phyloP scores from a whole-genome alignment of 2,888 invertebrate species.

The Punctoribates punctum region DNA sequence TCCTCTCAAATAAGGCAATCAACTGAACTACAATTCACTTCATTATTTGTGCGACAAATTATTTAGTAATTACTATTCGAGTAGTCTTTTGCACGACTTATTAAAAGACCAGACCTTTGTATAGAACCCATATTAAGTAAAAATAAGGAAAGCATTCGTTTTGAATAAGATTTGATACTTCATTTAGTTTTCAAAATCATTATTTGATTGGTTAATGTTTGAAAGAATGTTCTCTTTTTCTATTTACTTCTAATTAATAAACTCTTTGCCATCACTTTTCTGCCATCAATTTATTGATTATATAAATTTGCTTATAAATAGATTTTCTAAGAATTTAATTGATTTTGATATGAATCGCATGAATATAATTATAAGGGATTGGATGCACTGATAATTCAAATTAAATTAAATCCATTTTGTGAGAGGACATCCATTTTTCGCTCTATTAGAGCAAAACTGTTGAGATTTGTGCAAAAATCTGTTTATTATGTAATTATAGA shows the following conservation, averaged over 20 bases:
- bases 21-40: slow-evolving; percentile 20
- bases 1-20: slow-evolving; percentile 35
- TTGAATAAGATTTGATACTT: background rate
- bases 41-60: slow-evolving; percentile 38
- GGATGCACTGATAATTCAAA: too few relatives aligned
- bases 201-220: background rate
- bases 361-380: too few relatives aligned
- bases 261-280: too few relatives aligned
- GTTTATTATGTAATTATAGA: slow-evolving; percentile 12
- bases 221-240: background rate
- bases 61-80: slow-evolving; percentile 31
- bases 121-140: background rate
- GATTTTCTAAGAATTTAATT: too few relatives aligned
- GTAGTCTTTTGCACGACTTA: slow-evolving; percentile 9
- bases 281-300: too few relatives aligned
- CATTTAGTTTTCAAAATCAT: too few relatives aligned
- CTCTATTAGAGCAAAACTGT: background rate
- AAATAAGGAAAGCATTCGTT: background rate
- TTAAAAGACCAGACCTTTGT: background rate
- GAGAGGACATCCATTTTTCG: background rate
- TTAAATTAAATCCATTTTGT: too few relatives aligned
- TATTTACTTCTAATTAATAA: too few relatives aligned
- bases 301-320: too few relatives aligned
- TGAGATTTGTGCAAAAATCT: background rate
- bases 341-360: too few relatives aligned